These are phyloP conservation scores for Lydus trimaculatus DNA, from an alignment of 2,888 invertebrate species.

Conservation along the genomic window DNA sequence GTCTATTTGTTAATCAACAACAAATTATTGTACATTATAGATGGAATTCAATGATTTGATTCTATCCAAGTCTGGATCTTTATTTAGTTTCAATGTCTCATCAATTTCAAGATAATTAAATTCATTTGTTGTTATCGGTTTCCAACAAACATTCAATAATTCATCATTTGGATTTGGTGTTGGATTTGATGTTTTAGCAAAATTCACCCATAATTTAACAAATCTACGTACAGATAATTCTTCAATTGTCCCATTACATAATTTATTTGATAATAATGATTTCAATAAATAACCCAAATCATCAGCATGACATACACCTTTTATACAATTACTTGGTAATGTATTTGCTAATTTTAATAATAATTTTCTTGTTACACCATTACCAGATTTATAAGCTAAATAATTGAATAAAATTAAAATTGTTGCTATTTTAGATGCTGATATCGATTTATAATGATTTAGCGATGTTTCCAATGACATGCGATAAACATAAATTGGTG, in stretches of 20 bases:
- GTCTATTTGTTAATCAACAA: too few species aligned
- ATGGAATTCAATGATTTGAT: too few species aligned
- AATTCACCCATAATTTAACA: slow-evolving; percentile 49
- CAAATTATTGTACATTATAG: too few species aligned
- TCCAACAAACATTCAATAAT: slow-evolving; percentile 35
- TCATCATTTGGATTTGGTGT: slow-evolving; percentile 31
- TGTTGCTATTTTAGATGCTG: slow-evolving; percentile 33
- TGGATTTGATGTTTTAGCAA: slow-evolving; percentile 43
- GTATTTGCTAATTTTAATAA: slow-evolving; percentile 30
- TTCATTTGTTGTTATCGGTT: slow-evolving; percentile 27
- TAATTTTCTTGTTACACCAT: slow-evolving; percentile 32
- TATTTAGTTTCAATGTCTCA: too few species aligned
- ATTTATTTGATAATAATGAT: too few species aligned
- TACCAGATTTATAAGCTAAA: slow-evolving; percentile 40
- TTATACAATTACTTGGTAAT: slow-evolving; percentile 34
- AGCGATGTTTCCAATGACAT: slow-evolving; percentile 46
- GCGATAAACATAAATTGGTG: slow-evolving; percentile 49
- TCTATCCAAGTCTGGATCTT: too few species aligned
- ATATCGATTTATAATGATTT: slow-evolving; percentile 48
- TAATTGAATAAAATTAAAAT: slow-evolving; percentile 39
- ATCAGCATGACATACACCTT: slow-evolving; percentile 47
- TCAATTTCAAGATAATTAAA: too few species aligned
- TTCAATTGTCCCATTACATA: too few species aligned
- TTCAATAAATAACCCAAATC: slow-evolving; percentile 47
- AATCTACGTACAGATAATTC: slow-evolving; percentile 37